Percentiles rank a stretch among this genome's conserved stretches.
phyloP scores from a whole-genome alignment of 2,888 invertebrate species.

The Trisateles emortualis region DNA sequence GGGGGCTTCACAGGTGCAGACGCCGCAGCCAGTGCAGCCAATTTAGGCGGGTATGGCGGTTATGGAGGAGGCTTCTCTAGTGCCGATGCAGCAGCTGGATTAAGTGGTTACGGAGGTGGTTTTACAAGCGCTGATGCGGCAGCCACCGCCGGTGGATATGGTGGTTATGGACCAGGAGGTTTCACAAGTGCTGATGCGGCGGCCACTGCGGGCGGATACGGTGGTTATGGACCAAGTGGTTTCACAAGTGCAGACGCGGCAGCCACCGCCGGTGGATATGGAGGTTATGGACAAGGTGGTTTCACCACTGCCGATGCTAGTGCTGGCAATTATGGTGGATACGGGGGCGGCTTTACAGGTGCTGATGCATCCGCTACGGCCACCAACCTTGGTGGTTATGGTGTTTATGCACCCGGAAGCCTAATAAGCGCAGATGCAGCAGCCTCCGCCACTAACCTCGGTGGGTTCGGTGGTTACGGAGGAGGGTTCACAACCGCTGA shows the following conservation, averaged over 20 bases:
- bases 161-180: constrained; percentile 18
- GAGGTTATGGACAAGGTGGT: constrained; percentile 1
- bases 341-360: constrained; percentile 4
- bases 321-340: not conserved
- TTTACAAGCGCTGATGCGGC: constrained; percentile 10
- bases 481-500: constrained; percentile 23
- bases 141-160: constrained; percentile 10
- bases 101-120: constrained; percentile 9
- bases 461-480: constrained; percentile 3
- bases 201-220: constrained; percentile 24
- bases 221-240: constrained; percentile 1
- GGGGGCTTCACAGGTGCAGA: constrained; percentile 6
- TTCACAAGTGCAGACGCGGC: constrained; percentile 1
- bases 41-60: constrained; percentile 11
- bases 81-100: constrained; percentile 21
- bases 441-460: not conserved
- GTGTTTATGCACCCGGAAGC: not conserved
- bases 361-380: constrained; percentile 15
- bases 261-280: not conserved
- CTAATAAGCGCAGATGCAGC: constrained; percentile 2
- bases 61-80: not conserved
- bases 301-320: constrained; percentile 1
- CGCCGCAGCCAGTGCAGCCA: constrained; percentile 20
- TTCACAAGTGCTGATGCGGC: constrained; percentile 6
- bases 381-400: not conserved